Percentiles rank a stretch among this genome's conserved stretches.
phyloP scores from a whole-genome alignment of 2,797 vertebrate species.

The Crocodylus rhombifer region DNA sequence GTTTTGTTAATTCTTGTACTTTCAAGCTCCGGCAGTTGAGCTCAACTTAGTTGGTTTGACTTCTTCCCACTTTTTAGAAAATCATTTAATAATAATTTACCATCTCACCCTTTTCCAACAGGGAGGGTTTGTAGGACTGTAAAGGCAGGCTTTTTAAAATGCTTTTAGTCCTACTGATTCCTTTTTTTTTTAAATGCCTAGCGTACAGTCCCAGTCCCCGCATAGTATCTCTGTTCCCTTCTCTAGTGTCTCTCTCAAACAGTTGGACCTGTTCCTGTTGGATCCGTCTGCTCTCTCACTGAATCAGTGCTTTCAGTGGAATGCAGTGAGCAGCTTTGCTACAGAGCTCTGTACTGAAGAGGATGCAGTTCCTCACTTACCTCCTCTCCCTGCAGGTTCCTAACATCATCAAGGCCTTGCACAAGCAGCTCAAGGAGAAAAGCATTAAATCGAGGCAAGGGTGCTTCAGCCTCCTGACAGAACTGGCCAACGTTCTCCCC shows the following conservation, averaged over 20 bases:
- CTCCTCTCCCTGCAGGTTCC: conserved; percentile 84
- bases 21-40: background rate
- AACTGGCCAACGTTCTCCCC: conserved; percentile 87
- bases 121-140: background rate
- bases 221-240: rapidly evolving
- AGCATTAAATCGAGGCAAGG: conserved; percentile 91
- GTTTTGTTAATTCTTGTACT: background rate
- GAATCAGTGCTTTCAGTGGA: background rate
- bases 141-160: background rate
- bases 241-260: background rate
- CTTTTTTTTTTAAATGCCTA: too few relatives aligned
- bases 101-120: background rate
- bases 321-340: background rate
- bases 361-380: background rate
- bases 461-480: conserved; percentile 91
- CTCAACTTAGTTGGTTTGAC: background rate
- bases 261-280: background rate
- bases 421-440: conserved; percentile 92
- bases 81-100: background rate
- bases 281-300: background rate
- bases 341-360: background rate
- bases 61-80: background rate
- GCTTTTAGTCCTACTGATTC: background rate
- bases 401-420: conserved; percentile 89
- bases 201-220: too few relatives aligned